Evolutionary conservation across 2,888 invertebrate genomes (phyloP).

Genomic region (Gnatocerus cornutus): DNA sequence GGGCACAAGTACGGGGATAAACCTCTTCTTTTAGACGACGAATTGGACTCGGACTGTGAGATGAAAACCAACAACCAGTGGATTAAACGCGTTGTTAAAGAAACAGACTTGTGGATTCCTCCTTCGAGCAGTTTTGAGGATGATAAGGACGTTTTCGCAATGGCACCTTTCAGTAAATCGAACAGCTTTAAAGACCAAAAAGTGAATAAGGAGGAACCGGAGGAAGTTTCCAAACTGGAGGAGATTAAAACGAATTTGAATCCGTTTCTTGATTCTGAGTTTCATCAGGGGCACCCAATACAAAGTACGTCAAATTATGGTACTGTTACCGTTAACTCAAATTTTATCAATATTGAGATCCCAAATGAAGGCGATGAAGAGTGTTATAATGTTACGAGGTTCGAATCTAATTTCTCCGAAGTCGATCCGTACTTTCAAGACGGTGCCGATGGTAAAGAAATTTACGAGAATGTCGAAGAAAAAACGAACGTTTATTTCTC

Average conservation of each 20-base stretch:
- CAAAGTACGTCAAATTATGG: constrained; percentile 62
- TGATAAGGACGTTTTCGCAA: constrained; percentile 78
- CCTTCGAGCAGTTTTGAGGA: constrained; percentile 69
- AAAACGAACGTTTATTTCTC: constrained; percentile 21
- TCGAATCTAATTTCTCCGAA: constrained; percentile 64
- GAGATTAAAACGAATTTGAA: constrained; percentile 56
- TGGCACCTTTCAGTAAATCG: constrained; percentile 77
- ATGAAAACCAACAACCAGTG: constrained; percentile 65
- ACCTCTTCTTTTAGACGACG: constrained; percentile 84
- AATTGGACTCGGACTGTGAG: constrained; percentile 78
- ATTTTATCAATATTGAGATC: constrained; percentile 61
- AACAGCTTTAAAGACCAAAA: constrained; percentile 20
- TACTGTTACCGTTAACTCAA: constrained; percentile 64
- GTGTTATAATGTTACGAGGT: constrained; percentile 55
- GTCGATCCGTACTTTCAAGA: constrained; percentile 49
- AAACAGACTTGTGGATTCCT: constrained; percentile 64
- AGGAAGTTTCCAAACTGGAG: not conserved
- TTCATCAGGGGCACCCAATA: constrained; percentile 8
- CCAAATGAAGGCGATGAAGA: constrained; percentile 42
- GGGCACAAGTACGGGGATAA: constrained; percentile 85
- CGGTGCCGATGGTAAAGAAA: constrained; percentile 45
- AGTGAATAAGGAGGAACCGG: not conserved
- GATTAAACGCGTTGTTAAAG: constrained; percentile 58
- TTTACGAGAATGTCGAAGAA: constrained; percentile 59
- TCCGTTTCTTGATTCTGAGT: constrained; percentile 62